Evolutionary conservation across 1,140 invertebrate species (phyloP).

Genomic region (Bombus fervidus): DNA sequence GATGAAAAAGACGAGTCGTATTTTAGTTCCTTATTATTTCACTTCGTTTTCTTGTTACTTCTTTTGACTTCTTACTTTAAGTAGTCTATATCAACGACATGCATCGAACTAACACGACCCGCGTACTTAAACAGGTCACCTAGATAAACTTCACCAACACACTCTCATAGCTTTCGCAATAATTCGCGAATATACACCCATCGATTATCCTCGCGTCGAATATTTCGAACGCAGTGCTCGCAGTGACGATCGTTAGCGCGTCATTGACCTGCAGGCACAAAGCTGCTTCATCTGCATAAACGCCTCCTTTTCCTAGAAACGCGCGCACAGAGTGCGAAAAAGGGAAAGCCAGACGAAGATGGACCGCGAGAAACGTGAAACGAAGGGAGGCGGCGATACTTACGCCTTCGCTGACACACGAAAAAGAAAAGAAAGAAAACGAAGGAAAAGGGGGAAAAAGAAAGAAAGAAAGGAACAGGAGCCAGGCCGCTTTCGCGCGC

Average conservation of each 20-base stretch:
- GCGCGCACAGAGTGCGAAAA: background rate
- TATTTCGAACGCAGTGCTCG: too few species aligned
- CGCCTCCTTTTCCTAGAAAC: background rate
- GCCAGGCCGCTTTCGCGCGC: constrained; percentile 23
- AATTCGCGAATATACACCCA: background rate
- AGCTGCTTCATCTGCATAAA: background rate
- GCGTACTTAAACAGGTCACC: too few species aligned
- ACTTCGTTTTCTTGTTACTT: too few species aligned
- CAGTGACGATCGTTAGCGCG: background rate
- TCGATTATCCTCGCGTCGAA: background rate
- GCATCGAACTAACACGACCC: too few species aligned
- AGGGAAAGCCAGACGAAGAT: background rate
- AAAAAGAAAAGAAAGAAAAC: background rate
- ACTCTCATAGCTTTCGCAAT: background rate
- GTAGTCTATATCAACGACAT: too few species aligned
- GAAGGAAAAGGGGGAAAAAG: background rate
- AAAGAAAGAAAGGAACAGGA: background rate
- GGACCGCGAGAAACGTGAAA: background rate
- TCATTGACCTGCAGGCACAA: background rate
- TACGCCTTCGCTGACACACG: constrained; percentile 18
- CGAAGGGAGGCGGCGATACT: background rate
- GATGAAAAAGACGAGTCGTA: too few species aligned
- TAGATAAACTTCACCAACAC: background rate
- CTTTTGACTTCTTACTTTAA: too few species aligned
- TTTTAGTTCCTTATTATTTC: too few species aligned